phyloP scores from a whole-genome alignment of 2,113 vertebrate species.

The Pheucticus melanocephalus region DNA sequence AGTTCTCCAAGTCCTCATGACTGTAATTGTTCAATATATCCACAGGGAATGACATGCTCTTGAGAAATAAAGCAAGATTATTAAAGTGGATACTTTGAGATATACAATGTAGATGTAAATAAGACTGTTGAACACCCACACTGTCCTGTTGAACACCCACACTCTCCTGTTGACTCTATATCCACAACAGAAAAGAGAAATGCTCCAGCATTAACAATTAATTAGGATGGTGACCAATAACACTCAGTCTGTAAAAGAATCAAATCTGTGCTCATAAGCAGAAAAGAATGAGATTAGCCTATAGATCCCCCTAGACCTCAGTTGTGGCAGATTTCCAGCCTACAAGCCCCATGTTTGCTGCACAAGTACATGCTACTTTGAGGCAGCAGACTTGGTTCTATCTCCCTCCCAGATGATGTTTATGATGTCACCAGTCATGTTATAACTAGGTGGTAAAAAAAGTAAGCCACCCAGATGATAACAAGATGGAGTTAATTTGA shows the following conservation, averaged over 20 bases:
- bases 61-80: constrained; percentile 15
- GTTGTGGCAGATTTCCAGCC: neutral
- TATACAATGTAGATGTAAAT: rapidly evolving
- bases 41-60: constrained; percentile 88
- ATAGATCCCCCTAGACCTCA: neutral
- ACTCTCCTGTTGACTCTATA: neutral
- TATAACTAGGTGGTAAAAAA: neutral
- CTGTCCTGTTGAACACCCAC: neutral
- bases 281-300: neutral
- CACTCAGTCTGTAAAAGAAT: neutral
- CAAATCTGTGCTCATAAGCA: neutral
- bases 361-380: neutral
- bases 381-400: neutral
- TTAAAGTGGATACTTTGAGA: neutral
- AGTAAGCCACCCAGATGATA: neutral
- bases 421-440: neutral
- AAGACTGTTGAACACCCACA: neutral
- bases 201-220: neutral
- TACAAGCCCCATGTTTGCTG: neutral
- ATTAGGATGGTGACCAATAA: neutral
- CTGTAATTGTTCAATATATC: constrained; percentile 78
- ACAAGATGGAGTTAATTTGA: neutral
- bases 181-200: neutral
- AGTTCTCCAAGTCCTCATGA: constrained; percentile 76
- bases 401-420: neutral